Evolutionary conservation across 2,113 vertebrate species (phyloP), one percentile per base, ranked within the genome.

Genomic region (Lamprotornis superbus): DNA sequence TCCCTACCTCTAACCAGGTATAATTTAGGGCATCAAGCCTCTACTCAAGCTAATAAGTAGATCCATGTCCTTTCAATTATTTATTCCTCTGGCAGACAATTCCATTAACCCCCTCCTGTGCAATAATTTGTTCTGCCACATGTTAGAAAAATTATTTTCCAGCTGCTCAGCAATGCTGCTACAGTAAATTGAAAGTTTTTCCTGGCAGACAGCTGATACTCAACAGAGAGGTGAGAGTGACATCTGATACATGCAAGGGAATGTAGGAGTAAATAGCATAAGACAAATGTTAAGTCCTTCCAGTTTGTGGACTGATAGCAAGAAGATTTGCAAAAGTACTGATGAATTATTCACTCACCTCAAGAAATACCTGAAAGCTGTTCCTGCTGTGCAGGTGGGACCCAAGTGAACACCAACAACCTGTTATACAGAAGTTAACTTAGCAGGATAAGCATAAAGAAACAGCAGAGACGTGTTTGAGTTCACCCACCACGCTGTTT

Each of bases 81-180:
- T 98, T 98, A 97, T 88, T 96, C 79, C 77, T 94, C 76, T 95
- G 92, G 89, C 83, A 97, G 95, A 93, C 73, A 97, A 94, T 97
- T 97, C 96, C 95, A 97, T 97, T 98, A 98, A 97, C 85, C 91
- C 91, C 96, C 95, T 97, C 83, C 87, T 96, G 96, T 95, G 97
- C 89, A 94, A 97, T 97, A 98, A 98, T 97, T 97, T 97, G 80
- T 73, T 97, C 87, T 97, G 89, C 95, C 96, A 97, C 94, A 96
- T 95, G 86, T 93, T 96, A 81, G 95, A 96, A 97, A 96, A 97
- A 96, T 94, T 93, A 88, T 96, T 96, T 97, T 97, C 88, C 96
- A 96, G 93, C 87, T 96, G 77, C 91, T 95, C 88, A 92, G 94
- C 94, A 96, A 97, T 93, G 78, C 52, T 84, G 78, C 77, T 86